A percentile compares a stretch with the other conserved stretches of the same genome.
Conservation (phyloP, 2,113 vertebrate genomes). For the Colius striatus region DNA sequence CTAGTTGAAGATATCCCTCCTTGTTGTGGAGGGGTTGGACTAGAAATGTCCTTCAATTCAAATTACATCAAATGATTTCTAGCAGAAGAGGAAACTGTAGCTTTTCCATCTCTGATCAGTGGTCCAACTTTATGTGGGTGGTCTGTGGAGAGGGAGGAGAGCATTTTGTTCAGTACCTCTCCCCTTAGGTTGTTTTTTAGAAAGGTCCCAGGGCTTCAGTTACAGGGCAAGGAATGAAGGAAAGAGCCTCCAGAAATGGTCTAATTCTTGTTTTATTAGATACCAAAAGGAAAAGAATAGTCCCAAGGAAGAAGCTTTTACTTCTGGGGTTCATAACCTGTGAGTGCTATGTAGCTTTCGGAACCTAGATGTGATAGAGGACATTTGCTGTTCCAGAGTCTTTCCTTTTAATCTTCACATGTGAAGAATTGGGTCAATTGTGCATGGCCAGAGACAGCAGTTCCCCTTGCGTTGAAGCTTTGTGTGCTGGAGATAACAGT, state of each 20-base stretch:
- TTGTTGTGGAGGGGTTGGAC: too few relatives aligned
- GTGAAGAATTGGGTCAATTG: constrained; percentile 23
- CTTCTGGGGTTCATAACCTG: neutral
- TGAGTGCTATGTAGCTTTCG: neutral
- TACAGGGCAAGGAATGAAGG: neutral
- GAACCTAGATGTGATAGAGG: neutral
- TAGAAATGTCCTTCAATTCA: too few relatives aligned
- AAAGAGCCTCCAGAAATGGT: neutral
- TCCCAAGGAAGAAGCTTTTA: neutral
- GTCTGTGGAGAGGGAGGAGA: neutral
- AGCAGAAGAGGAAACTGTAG: neutral
- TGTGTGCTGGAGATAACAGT: neutral
- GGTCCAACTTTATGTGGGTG: neutral
- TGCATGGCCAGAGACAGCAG: constrained; percentile 1
- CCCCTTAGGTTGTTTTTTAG: fast-evolving
- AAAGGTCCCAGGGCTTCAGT: neutral
- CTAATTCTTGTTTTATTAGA: neutral
- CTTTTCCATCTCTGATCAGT: neutral
- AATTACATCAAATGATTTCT: too few relatives aligned
- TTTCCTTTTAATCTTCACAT: neutral
- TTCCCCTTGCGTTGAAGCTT: neutral
- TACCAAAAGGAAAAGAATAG: neutral
- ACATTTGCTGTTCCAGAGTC: neutral
- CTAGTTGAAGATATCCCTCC: too few relatives aligned
- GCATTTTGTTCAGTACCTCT: neutral